Evolutionary conservation across 1,140 invertebrate species (phyloP).

Genomic region (Eueides isabella): DNA sequence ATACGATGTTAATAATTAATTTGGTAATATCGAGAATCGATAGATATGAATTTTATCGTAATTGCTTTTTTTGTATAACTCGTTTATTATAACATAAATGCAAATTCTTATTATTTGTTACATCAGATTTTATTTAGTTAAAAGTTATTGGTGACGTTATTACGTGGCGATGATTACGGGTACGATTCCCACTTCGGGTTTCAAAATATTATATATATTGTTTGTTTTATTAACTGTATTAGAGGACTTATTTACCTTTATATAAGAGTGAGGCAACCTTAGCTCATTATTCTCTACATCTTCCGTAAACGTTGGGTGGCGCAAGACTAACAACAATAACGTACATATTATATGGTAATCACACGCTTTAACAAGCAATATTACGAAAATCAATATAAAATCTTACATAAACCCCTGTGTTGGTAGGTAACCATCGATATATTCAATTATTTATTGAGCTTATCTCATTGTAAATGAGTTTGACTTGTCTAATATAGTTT

Average conservation of each 20-base stretch:
- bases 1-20: constrained; percentile 7
- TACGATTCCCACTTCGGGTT: too few species aligned
- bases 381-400: constrained; percentile 14
- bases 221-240: not conserved
- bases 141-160: not conserved
- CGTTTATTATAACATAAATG: not conserved
- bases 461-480: constrained; percentile 25
- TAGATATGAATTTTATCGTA: not conserved
- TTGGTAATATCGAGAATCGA: not conserved
- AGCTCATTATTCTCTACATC: not conserved
- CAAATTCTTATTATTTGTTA: not conserved
- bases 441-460: constrained; percentile 22
- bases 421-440: constrained; percentile 9
- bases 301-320: not conserved
- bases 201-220: too few species aligned
- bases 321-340: not conserved
- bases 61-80: constrained; percentile 3
- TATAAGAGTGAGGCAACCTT: too few species aligned
- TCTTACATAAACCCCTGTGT: constrained; percentile 8
- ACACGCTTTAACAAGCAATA: not conserved
- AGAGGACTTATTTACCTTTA: not conserved
- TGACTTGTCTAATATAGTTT: constrained; percentile 23
- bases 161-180: too few species aligned
- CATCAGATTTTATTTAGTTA: not conserved
- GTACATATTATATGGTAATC: not conserved